These are phyloP conservation scores for Cyprinella venusta DNA, from an alignment of 2,797 vertebrate species.

Conservation along the genomic window DNA sequence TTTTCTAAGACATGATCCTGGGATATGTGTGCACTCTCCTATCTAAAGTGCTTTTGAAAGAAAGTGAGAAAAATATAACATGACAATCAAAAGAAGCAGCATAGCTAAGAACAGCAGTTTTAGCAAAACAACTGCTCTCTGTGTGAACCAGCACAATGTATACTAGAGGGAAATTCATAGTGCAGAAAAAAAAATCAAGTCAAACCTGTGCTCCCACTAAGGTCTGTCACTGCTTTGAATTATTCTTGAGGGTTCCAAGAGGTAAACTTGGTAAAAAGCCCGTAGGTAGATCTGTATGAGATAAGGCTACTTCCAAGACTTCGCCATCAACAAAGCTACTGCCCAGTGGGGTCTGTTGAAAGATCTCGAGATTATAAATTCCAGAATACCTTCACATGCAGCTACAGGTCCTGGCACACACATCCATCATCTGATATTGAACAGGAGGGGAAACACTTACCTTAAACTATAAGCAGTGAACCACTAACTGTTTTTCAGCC, in stretches of 20 bases:
- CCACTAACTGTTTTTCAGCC: not conserved
- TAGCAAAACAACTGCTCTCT: not conserved
- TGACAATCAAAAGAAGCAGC: not conserved
- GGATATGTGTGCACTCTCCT: not conserved
- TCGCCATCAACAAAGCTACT: not conserved
- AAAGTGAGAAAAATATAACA: not conserved
- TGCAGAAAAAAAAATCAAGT: conserved; percentile 9
- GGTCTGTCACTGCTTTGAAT: conserved; percentile 16
- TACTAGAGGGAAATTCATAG: not conserved
- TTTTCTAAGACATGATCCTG: not conserved
- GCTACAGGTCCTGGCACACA: conserved; percentile 18
- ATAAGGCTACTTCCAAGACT: not conserved
- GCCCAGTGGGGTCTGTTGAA: conserved; percentile 9
- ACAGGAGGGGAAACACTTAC: not conserved
- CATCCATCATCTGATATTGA: conserved; percentile 25
- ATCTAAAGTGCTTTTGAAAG: not conserved
- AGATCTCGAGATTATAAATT: not conserved
- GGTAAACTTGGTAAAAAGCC: conserved; percentile 17
- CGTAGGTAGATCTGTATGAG: conserved; percentile 7
- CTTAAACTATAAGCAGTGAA: conserved; percentile 6
- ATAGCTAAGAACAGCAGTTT: not conserved
- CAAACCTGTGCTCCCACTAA: conserved; percentile 35
- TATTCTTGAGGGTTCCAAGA: not conserved
- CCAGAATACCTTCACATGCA: conserved; percentile 27
- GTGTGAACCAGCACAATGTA: not conserved